phyloP scores from a whole-genome alignment of 2,888 invertebrate genomes.

The Aspidiotus rigidus region DNA sequence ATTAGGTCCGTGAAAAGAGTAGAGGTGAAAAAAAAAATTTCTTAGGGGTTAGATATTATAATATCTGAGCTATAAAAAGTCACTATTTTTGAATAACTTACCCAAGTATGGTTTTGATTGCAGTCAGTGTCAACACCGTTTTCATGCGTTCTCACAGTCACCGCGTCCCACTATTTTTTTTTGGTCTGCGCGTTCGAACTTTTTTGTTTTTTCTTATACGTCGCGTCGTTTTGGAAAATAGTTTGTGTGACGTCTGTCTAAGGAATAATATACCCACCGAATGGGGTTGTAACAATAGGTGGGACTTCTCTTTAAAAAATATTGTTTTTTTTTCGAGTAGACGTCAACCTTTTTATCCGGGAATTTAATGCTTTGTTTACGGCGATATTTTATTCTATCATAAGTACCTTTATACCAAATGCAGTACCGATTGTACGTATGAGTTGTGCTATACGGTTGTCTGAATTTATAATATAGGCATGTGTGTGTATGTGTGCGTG shows the following conservation, averaged over 20 bases:
- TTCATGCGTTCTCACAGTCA: neutral
- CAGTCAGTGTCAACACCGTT: too few species aligned
- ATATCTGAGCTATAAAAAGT: too few species aligned
- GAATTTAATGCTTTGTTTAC: neutral
- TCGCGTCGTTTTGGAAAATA: neutral
- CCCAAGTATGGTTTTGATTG: too few species aligned
- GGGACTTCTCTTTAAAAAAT: neutral
- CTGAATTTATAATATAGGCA: neutral
- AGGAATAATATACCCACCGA: neutral
- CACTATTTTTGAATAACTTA: too few species aligned
- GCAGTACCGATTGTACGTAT: too few species aligned
- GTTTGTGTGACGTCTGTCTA: neutral
- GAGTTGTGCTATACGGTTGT: too few species aligned
- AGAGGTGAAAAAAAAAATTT: too few species aligned
- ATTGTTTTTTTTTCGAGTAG: neutral
- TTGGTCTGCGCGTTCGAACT: neutral
- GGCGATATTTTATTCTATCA: conserved; percentile 4
- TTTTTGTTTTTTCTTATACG: neutral
- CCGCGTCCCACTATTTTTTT: neutral
- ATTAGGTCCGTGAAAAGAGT: too few species aligned
- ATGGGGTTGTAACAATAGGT: conserved; percentile 2
- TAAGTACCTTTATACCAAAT: neutral
- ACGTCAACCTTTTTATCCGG: neutral
- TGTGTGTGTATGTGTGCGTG: neutral
- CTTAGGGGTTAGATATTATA: too few species aligned